phyloP scores from a whole-genome alignment of 1,140 invertebrate genomes.

The Frieseomelitta varia region DNA sequence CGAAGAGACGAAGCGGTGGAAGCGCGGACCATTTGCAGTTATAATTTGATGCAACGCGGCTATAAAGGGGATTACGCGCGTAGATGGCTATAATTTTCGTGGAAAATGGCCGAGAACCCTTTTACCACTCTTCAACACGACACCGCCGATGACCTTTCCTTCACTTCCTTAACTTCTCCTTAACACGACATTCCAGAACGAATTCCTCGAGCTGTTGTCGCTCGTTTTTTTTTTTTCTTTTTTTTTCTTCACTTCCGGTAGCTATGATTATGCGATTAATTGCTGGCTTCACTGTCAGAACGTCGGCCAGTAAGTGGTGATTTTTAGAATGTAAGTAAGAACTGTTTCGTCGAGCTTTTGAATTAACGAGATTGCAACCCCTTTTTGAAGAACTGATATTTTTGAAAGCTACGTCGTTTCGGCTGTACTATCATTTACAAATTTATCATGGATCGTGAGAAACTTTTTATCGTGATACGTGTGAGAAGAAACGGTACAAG shows the following conservation, averaged over 20 bases:
- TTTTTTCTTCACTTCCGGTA: not conserved
- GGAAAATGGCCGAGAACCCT: slow-evolving; percentile 57
- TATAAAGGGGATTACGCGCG: slow-evolving; percentile 68
- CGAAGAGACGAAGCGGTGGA: slow-evolving; percentile 24
- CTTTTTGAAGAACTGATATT: no score
- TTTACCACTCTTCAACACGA: slow-evolving; percentile 37
- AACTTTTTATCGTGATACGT: no score
- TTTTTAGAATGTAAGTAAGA: not conserved
- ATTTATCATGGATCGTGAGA: no score
- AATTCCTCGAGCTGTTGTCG: not conserved
- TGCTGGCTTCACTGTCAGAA: no score
- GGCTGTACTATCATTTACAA: no score
- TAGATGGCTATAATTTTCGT: slow-evolving; percentile 70
- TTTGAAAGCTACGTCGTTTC: no score
- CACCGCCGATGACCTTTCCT: slow-evolving; percentile 37
- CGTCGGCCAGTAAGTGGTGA: not conserved
- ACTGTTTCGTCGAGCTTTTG: not conserved
- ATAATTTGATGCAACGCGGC: slow-evolving; percentile 70
- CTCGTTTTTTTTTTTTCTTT: not conserved
- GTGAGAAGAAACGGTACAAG: no score
- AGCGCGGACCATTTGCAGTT: slow-evolving; percentile 61
- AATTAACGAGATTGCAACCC: not conserved
- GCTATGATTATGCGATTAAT: not conserved
- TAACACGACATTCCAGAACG: slow-evolving; percentile 10
- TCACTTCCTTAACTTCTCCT: slow-evolving; percentile 7